phyloP scores from a whole-genome alignment of 2,888 invertebrate species.

The Axea sp. region DNA sequence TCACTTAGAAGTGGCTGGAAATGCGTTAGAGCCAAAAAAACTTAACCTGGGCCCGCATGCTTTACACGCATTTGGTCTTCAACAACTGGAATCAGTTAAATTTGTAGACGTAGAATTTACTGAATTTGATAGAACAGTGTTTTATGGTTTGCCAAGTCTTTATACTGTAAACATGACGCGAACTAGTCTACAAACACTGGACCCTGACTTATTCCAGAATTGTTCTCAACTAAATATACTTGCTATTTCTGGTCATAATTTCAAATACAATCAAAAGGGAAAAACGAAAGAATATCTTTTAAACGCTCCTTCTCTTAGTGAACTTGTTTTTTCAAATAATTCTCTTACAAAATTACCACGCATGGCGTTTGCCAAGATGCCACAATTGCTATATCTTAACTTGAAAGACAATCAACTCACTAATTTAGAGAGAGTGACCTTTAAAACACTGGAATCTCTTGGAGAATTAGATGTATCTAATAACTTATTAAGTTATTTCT shows the following conservation, averaged over 20 bases:
- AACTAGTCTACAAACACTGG: conserved; percentile 84
- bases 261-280: conserved; percentile 78
- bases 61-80: conserved; percentile 81
- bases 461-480: conserved; percentile 87
- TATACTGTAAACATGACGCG: conserved; percentile 86
- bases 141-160: conserved; percentile 84
- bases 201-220: conserved; percentile 85
- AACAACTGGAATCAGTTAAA: conserved; percentile 84
- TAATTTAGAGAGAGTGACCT: conserved; percentile 82
- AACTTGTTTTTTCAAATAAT: conserved; percentile 86
- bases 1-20: conserved; percentile 81
- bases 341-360: conserved; percentile 84
- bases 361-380: conserved; percentile 84
- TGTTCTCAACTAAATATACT: conserved; percentile 85
- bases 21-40: conserved; percentile 81
- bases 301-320: conserved; percentile 84
- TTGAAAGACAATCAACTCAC: conserved; percentile 85
- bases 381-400: conserved; percentile 84
- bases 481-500: conserved; percentile 84
- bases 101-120: conserved; percentile 86
- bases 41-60: conserved; percentile 75
- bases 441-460: conserved; percentile 83
- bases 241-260: conserved; percentile 85
- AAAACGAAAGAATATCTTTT: conserved; percentile 80
- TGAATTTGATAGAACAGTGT: conserved; percentile 85